These are phyloP conservation scores for Netelia inedita DNA, from an alignment of 2,888 invertebrate species.

Conservation along the genomic window DNA sequence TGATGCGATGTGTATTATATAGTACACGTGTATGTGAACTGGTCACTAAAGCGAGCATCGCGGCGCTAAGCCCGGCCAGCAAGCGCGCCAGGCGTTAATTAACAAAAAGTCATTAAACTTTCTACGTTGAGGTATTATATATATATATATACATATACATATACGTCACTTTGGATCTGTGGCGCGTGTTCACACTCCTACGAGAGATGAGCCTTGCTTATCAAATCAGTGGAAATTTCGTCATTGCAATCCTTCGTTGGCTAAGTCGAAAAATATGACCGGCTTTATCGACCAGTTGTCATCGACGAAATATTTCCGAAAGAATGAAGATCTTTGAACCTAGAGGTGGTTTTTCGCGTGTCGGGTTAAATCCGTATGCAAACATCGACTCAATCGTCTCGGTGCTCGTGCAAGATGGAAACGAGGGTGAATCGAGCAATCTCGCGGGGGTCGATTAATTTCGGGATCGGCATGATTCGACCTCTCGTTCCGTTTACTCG, in stretches of 20 bases:
- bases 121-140: constrained; percentile 77
- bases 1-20: constrained; percentile 27
- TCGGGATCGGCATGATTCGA: constrained; percentile 48
- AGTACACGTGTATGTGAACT: constrained; percentile 47
- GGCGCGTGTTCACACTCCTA: constrained; percentile 67
- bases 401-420: not conserved
- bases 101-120: constrained; percentile 85
- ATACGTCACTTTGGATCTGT: constrained; percentile 21
- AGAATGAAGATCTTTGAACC: constrained; percentile 6
- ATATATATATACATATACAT: not conserved
- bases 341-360: not conserved
- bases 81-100: constrained; percentile 81
- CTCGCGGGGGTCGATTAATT: constrained; percentile 52
- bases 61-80: constrained; percentile 80
- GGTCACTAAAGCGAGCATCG: constrained; percentile 77
- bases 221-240: constrained; percentile 36
- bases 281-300: too few relatives aligned
- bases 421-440: constrained; percentile 27
- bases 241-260: constrained; percentile 7
- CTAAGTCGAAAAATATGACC: not conserved
- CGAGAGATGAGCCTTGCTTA: constrained; percentile 68
- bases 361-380: constrained; percentile 25
- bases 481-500: not conserved
- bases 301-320: too few relatives aligned
- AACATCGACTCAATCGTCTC: constrained; percentile 22